Evolutionary conservation across 2,888 invertebrate genomes (phyloP).

Genomic region (Neocrepidodera transversa): DNA sequence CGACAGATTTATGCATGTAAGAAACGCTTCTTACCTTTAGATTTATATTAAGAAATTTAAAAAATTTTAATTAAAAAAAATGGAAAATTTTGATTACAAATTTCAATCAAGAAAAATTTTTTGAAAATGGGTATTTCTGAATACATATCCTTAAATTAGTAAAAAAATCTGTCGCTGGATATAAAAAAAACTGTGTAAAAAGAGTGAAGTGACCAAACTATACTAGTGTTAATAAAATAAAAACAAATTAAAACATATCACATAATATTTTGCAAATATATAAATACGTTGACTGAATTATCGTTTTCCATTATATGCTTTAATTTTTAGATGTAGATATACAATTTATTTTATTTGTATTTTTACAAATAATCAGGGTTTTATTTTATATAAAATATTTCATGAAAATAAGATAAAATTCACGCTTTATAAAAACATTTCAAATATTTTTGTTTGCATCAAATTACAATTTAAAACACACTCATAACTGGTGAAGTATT

Average conservation of each 20-base stretch:
- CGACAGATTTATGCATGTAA: not conserved
- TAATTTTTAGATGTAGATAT: slow-evolving; percentile 13
- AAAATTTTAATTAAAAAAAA: too few relatives aligned
- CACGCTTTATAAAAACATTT: too few relatives aligned
- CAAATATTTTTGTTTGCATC: too few relatives aligned
- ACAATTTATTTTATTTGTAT: not conserved
- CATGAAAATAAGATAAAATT: too few relatives aligned
- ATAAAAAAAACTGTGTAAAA: not conserved
- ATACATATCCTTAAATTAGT: too few relatives aligned
- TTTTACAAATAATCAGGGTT: not conserved
- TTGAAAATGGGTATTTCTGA: too few relatives aligned
- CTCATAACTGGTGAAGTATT: too few relatives aligned
- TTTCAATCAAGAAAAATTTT: too few relatives aligned
- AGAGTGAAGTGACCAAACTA: slow-evolving; percentile 48
- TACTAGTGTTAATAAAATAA: slow-evolving; percentile 44
- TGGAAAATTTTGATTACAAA: too few relatives aligned
- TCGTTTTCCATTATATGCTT: slow-evolving; percentile 17
- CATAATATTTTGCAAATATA: slow-evolving; percentile 54
- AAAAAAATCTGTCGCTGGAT: not conserved
- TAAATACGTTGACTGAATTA: slow-evolving; percentile 23
- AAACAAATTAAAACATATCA: slow-evolving; percentile 55
- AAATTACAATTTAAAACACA: too few relatives aligned
- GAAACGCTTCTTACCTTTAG: not conserved
- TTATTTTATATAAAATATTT: too few relatives aligned
- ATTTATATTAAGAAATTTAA: too few relatives aligned